Percentiles rank a stretch among this genome's conserved stretches.
These are phyloP conservation scores for Battus philenor DNA, from an alignment of 1,140 invertebrate species.

Conservation along the genomic window DNA sequence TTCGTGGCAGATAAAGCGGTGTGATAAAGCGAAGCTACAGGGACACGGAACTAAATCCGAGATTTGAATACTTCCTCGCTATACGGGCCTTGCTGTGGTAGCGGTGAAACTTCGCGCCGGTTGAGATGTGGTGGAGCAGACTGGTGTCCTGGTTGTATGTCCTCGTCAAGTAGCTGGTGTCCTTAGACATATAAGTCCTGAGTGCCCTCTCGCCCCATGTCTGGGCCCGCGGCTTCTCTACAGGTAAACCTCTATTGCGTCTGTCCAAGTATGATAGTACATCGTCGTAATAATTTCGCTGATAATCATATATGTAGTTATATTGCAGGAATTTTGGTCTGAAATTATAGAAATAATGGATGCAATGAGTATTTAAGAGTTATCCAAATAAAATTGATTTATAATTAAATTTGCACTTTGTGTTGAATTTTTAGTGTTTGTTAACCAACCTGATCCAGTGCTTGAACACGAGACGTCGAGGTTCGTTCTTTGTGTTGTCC, in stretches of 20 bases:
- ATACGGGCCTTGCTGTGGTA: constrained; percentile 79
- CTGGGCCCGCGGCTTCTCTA: constrained; percentile 84
- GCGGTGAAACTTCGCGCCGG: constrained; percentile 77
- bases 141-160: constrained; percentile 57
- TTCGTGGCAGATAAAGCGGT: constrained; percentile 62
- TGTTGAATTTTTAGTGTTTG: constrained; percentile 1
- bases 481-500: constrained; percentile 71
- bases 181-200: constrained; percentile 79
- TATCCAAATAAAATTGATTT: background rate
- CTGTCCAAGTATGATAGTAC: constrained; percentile 88
- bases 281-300: constrained; percentile 89
- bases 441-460: constrained; percentile 82
- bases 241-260: constrained; percentile 80
- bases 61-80: constrained; percentile 78
- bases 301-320: constrained; percentile 88
- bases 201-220: constrained; percentile 89
- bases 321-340: constrained; percentile 88
- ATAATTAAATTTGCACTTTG: background rate
- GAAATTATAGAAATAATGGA: too few relatives aligned
- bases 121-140: constrained; percentile 74
- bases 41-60: constrained; percentile 68
- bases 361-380: too few relatives aligned
- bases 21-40: constrained; percentile 69
- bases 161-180: constrained; percentile 33
- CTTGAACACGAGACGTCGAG: constrained; percentile 78